Evolutionary conservation across 2,888 invertebrate species (phyloP).

Genomic region (Ptilodon capucinus): DNA sequence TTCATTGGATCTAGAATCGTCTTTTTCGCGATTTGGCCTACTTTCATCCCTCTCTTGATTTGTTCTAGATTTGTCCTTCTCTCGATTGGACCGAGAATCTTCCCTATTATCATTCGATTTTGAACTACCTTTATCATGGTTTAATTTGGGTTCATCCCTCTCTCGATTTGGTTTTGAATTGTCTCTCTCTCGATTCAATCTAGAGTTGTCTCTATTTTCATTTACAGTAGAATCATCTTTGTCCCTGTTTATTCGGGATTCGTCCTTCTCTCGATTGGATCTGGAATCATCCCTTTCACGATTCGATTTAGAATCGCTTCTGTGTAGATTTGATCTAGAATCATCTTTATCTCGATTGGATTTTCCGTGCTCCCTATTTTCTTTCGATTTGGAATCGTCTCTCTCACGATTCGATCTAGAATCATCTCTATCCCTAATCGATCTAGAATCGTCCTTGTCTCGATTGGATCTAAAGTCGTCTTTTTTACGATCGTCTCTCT

Average conservation of each 20-base stretch:
- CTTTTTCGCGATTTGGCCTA: background rate
- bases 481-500: background rate
- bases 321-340: background rate
- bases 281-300: background rate
- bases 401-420: background rate
- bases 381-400: background rate
- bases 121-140: background rate
- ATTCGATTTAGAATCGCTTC: background rate
- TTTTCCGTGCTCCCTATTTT: no score
- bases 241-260: background rate
- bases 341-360: background rate
- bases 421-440: background rate
- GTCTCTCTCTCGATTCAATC: background rate
- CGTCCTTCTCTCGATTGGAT: background rate
- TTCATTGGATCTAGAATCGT: background rate
- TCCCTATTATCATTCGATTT: no score
- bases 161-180: background rate
- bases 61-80: background rate
- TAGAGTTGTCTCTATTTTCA: background rate
- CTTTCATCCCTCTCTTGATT: background rate
- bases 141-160: background rate
- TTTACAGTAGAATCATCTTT: background rate
- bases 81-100: background rate
- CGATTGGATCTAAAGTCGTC: constrained; percentile 4
- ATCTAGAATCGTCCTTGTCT: background rate